Conservation (phyloP, 2,113 vertebrate species). For the Notothenia coriiceps region DNA sequence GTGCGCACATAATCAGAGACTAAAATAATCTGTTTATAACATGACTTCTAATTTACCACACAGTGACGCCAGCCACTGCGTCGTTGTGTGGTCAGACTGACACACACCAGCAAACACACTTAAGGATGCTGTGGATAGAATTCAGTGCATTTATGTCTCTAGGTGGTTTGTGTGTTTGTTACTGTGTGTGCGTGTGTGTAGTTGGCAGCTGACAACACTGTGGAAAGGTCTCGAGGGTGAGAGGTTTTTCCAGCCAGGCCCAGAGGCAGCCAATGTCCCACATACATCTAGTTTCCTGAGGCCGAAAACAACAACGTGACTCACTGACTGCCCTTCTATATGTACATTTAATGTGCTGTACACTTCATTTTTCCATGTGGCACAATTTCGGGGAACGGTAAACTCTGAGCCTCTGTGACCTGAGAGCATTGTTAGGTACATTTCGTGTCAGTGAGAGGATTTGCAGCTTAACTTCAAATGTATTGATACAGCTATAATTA, state of each 20-base stretch:
- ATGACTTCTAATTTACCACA: slow-evolving; percentile 75
- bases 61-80: slow-evolving; percentile 65
- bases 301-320: slow-evolving; percentile 69
- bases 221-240: slow-evolving; percentile 68
- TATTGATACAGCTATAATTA: background rate
- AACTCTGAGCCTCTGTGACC: background rate
- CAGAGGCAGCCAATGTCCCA: slow-evolving; percentile 72
- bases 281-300: slow-evolving; percentile 62
- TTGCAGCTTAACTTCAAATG: background rate
- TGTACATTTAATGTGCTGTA: slow-evolving; percentile 26
- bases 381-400: slow-evolving; percentile 10
- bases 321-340: slow-evolving; percentile 58
- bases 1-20: slow-evolving; percentile 70
- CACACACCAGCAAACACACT: slow-evolving; percentile 37
- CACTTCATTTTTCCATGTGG: slow-evolving; percentile 8
- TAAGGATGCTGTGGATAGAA: slow-evolving; percentile 41
- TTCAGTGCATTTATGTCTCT: slow-evolving; percentile 27
- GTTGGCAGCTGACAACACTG: slow-evolving; percentile 39
- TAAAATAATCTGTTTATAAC: slow-evolving; percentile 71
- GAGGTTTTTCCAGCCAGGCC: slow-evolving; percentile 70
- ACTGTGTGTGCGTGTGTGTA: slow-evolving; percentile 20
- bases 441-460: background rate
- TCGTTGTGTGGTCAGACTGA: slow-evolving; percentile 62
- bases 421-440: background rate
- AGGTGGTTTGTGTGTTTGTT: background rate